Base-by-base conservation (phyloP, 1,140 invertebrate genomes). In the Leptoteleia sp. region DNA sequence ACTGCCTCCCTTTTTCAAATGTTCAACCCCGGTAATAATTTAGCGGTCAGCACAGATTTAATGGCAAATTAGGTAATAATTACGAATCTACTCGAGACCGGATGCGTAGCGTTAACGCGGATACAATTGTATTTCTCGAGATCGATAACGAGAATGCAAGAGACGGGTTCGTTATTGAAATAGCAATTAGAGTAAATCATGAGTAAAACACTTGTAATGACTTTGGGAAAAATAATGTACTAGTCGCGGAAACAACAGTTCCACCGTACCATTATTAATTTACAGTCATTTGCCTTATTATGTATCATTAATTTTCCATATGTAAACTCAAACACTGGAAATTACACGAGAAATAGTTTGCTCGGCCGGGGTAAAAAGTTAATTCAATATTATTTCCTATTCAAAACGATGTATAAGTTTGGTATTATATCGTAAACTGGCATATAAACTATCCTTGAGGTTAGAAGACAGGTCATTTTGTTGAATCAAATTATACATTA, bases 141-240 rank as follows among this genome's bases (percentile, higher is more conserved):
- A 87, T 88, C 86, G 84, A 88, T 88, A 88, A 88, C 87, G 88
- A 83, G 86, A 88, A 88, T 89, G 84, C 85, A 88, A 89, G 82
- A 83, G 84, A 78, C 67, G n/a, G 82, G 70, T 81, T 83, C 84
- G 87, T 88, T 89, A 88, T 89, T 87, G 87, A 88, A 88, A 88
- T 88, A 87, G 88, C 83, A 88, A 88, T 89, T 88, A 88, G 86
- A 85, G 86, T 89, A 88, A 89, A 89, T 89, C 86, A 88, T 84
- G 86, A 87, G 82, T 65, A 78, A 72, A 77, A 27, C 67, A 76
- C 77, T 80, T 75, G 71, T 82, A 83, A 22, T 5, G 19, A 85
- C 83, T 86, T 75, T 52, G 40, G 55, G 62, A 77, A 76, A 81
- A 86, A 83, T 83, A 27, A 64, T 38, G 17, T 13, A 12, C 22